A percentile compares a stretch with the other conserved stretches of the same genome.
These are phyloP conservation scores for Bembecia ichneumoniformis DNA, from an alignment of 2,888 invertebrate genomes.

Conservation along the genomic window DNA sequence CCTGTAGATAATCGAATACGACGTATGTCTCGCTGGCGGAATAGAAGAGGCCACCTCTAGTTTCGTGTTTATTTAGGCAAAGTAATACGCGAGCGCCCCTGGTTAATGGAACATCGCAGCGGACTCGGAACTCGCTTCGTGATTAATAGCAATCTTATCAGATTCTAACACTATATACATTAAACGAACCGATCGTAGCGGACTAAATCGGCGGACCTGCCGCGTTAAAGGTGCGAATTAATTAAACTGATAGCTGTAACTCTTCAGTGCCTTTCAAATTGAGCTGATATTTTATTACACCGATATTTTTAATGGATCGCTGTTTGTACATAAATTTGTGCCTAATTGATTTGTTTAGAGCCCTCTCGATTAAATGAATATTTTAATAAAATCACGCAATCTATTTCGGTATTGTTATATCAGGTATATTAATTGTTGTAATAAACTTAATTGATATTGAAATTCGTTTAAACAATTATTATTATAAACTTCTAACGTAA, in stretches of 20 bases:
- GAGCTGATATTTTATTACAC: conserved; percentile 9
- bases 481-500: too few species aligned
- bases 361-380: conserved; percentile 8
- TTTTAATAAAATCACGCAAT: background rate
- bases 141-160: conserved; percentile 60
- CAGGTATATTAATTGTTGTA: background rate
- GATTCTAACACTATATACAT: conserved; percentile 43
- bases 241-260: conserved; percentile 45
- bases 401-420: background rate
- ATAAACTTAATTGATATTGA: background rate
- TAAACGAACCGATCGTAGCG: conserved; percentile 35
- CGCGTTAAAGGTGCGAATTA: conserved; percentile 51
- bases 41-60: conserved; percentile 2
- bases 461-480: too few species aligned
- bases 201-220: conserved; percentile 37
- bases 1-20: background rate
- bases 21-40: background rate
- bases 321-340: conserved; percentile 35
- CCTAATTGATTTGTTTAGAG: conserved; percentile 34
- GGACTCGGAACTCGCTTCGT: conserved; percentile 32
- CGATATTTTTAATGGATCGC: conserved; percentile 10
- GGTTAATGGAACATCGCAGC: conserved; percentile 33
- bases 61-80: background rate
- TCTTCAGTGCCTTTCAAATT: conserved; percentile 19
- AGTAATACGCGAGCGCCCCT: conserved; percentile 10